These are phyloP conservation scores for Sebastes umbrosus DNA, from an alignment of 2,797 vertebrate genomes.

Conservation along the genomic window DNA sequence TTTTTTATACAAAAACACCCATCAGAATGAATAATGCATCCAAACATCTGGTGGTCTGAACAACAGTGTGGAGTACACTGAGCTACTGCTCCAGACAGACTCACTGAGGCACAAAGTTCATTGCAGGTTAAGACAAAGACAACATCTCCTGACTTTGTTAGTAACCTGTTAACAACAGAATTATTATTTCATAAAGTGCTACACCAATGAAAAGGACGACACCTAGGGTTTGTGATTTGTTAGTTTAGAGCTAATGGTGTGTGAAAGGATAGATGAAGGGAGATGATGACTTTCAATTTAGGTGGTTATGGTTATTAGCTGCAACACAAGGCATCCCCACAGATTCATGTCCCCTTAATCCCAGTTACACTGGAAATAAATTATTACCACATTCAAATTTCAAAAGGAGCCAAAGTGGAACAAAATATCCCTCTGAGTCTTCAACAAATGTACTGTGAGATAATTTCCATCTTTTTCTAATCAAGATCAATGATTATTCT, in stretches of 20 bases:
- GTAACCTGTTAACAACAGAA: not conserved
- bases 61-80: slow-evolving; percentile 28
- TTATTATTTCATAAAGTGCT: too few species aligned
- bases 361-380: not conserved
- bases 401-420: not conserved
- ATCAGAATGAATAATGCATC: slow-evolving; percentile 64
- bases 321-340: not conserved
- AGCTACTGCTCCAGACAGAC: slow-evolving; percentile 40
- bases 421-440: not conserved
- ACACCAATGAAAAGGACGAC: not conserved
- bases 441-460: not conserved
- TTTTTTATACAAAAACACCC: slow-evolving; percentile 58
- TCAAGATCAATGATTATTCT: not conserved
- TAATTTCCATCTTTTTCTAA: not conserved
- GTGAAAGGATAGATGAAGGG: not conserved
- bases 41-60: slow-evolving; percentile 68
- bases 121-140: slow-evolving; percentile 1
- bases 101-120: slow-evolving; percentile 14
- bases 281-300: not conserved
- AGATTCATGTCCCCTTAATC: not conserved
- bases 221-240: not conserved
- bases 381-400: not conserved
- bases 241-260: not conserved
- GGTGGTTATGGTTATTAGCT: not conserved
- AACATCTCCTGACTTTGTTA: not conserved